These are phyloP conservation scores for Pithys albifrons DNA, from an alignment of 2,113 vertebrate species.

Conservation along the genomic window DNA sequence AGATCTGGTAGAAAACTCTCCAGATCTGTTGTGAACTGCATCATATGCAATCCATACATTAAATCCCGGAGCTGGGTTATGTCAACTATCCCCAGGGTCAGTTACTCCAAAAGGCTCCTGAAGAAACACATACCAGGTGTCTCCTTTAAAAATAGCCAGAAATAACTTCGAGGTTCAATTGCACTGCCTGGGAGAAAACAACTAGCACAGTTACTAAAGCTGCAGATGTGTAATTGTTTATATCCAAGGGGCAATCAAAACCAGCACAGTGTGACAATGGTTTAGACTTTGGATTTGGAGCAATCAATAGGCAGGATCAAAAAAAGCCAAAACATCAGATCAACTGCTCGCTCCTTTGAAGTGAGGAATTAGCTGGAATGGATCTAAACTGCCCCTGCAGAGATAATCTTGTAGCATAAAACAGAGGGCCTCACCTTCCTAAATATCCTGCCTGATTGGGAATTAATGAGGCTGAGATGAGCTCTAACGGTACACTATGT, in stretches of 20 bases:
- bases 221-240: background rate
- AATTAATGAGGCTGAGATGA: background rate
- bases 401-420: background rate
- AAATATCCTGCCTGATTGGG: background rate
- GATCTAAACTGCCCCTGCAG: background rate
- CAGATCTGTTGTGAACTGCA: background rate
- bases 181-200: background rate
- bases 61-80: background rate
- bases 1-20: background rate
- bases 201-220: background rate
- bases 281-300: background rate
- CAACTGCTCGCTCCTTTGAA: background rate
- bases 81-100: background rate
- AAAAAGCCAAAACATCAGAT: background rate
- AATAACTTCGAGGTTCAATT: too few species aligned
- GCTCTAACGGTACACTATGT: background rate
- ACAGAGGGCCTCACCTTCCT: background rate
- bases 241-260: background rate
- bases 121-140: background rate
- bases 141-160: background rate
- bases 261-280: background rate
- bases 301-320: background rate
- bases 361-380: background rate
- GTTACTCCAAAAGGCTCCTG: background rate
- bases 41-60: background rate